A percentile compares a stretch with the other conserved stretches of the same genome.
Evolutionary conservation across 2,888 invertebrate genomes (phyloP).

Genomic region (Oasisia sp.): DNA sequence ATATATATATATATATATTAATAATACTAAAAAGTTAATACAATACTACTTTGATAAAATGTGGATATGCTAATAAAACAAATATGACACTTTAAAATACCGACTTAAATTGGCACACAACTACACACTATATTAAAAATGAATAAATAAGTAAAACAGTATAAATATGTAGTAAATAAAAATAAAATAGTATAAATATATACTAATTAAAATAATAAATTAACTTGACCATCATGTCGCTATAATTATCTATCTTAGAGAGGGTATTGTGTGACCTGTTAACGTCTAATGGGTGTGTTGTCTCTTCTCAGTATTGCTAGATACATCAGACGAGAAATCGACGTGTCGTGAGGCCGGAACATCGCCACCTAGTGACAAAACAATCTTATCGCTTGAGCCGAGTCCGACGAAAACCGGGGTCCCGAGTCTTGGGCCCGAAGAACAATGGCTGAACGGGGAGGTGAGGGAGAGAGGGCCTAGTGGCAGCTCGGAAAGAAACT

Average conservation of each 20-base stretch:
- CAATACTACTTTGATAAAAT: too few relatives aligned
- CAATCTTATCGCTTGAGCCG: background rate
- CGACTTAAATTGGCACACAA: too few relatives aligned
- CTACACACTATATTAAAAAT: too few relatives aligned
- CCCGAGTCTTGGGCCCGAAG: conserved; percentile 26
- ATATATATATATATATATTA: too few relatives aligned
- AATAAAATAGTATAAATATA: too few relatives aligned
- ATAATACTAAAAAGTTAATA: too few relatives aligned
- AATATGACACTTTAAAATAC: too few relatives aligned
- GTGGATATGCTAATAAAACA: too few relatives aligned
- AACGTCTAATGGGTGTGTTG: background rate
- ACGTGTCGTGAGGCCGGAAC: background rate
- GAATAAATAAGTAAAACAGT: too few relatives aligned
- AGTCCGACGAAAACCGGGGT: background rate
- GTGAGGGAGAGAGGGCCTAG: conserved; percentile 63
- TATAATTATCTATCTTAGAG: background rate
- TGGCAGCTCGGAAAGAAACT: background rate
- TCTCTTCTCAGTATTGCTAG: background rate
- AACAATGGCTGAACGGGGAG: conserved; percentile 77
- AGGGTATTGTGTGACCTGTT: background rate
- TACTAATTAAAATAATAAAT: too few relatives aligned
- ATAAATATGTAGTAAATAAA: too few relatives aligned
- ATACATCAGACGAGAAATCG: background rate
- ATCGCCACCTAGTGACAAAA: background rate
- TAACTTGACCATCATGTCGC: background rate